A percentile compares a stretch with the other conserved stretches of the same genome.
These are phyloP conservation scores for Parelbella ahira DNA, from an alignment of 2,888 invertebrate genomes.

Conservation along the genomic window DNA sequence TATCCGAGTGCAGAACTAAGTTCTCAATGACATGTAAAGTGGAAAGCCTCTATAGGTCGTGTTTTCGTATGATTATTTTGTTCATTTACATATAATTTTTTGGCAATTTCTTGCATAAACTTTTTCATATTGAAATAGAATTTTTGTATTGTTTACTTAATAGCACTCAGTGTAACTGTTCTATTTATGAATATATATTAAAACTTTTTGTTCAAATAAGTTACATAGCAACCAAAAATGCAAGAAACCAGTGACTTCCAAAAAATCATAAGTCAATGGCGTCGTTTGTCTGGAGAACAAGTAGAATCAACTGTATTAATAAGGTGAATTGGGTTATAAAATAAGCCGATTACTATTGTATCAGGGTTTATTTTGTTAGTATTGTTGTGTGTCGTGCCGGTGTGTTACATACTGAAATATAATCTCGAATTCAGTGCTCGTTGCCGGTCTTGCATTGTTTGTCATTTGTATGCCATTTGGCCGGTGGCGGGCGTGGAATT, in stretches of 20 bases:
- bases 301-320: slow-evolving; percentile 46
- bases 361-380: slow-evolving; percentile 34
- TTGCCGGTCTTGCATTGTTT: slow-evolving; percentile 28
- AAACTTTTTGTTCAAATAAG: slow-evolving; percentile 50
- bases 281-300: slow-evolving; percentile 65
- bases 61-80: too few relatives aligned
- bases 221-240: slow-evolving; percentile 48
- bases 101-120: too few relatives aligned
- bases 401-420: slow-evolving; percentile 30
- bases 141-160: too few relatives aligned
- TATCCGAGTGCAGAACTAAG: too few relatives aligned
- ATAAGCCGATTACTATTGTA: slow-evolving; percentile 31
- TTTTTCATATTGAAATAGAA: too few relatives aligned
- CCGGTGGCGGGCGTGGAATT: neutral
- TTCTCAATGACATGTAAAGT: too few relatives aligned
- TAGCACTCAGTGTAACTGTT: too few relatives aligned
- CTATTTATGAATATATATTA: too few relatives aligned
- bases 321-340: slow-evolving; percentile 49
- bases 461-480: slow-evolving; percentile 10
- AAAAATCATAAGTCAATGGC: slow-evolving; percentile 67
- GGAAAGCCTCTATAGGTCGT: too few relatives aligned
- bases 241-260: slow-evolving; percentile 71
- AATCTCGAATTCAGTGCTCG: slow-evolving; percentile 23
- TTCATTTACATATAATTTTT: too few relatives aligned
- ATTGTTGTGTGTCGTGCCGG: slow-evolving; percentile 23